phyloP scores from a whole-genome alignment of 1,140 invertebrate genomes.

The Heliconius hewitsoni region DNA sequence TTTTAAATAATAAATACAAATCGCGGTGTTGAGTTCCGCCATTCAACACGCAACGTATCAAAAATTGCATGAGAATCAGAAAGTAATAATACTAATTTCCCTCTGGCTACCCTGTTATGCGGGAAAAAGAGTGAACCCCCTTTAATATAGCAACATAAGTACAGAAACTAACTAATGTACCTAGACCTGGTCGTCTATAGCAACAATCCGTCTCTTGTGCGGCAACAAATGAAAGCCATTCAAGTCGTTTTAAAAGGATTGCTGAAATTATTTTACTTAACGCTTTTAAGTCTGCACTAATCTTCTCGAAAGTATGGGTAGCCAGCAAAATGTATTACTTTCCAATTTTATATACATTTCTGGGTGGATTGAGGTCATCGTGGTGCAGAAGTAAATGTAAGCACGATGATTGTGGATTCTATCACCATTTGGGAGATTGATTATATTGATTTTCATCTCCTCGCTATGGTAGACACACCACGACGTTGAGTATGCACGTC shows the following conservation, averaged over 20 bases:
- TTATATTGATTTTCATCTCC: too few species aligned
- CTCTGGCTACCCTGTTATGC: too few species aligned
- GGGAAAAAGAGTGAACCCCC: neutral
- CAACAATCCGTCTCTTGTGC: slow-evolving; percentile 3
- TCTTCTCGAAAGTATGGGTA: slow-evolving; percentile 4
- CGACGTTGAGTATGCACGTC: too few species aligned
- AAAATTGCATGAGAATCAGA: too few species aligned
- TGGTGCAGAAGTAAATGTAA: too few species aligned
- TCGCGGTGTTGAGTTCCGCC: too few species aligned
- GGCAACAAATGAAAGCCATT: slow-evolving; percentile 10
- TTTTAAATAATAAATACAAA: too few species aligned
- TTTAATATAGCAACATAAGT: neutral
- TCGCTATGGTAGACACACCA: too few species aligned
- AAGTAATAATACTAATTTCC: too few species aligned
- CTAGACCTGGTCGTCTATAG: neutral
- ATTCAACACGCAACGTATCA: too few species aligned
- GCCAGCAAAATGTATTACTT: slow-evolving; percentile 8
- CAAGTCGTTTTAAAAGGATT: slow-evolving; percentile 15
- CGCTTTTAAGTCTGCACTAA: slow-evolving; percentile 15
- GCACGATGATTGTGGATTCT: too few species aligned
- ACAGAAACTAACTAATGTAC: neutral
- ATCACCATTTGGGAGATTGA: too few species aligned
- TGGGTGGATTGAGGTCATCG: neutral
- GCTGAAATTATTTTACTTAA: slow-evolving; percentile 11
- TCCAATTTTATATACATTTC: slow-evolving; percentile 9